These are phyloP conservation scores for Drosophila meridiana DNA, from an alignment of 2,888 invertebrate species.

Conservation along the genomic window DNA sequence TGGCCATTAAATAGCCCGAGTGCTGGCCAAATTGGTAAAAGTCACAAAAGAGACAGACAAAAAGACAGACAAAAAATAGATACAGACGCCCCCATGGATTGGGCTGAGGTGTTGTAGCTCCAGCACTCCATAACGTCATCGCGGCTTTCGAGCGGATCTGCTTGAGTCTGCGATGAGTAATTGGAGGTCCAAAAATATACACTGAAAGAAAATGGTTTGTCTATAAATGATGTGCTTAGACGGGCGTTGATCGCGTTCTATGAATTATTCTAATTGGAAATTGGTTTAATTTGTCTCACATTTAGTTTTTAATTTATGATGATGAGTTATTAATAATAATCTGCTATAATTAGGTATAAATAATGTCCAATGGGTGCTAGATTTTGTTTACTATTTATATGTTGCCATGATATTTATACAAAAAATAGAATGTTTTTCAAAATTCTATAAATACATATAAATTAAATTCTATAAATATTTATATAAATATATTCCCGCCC, in stretches of 20 bases:
- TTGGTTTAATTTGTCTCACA: background rate
- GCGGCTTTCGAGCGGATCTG: conserved; percentile 31
- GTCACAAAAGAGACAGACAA: background rate
- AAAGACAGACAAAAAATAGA: background rate
- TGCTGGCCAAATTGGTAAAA: conserved; percentile 37
- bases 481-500: background rate
- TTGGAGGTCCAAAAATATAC: conserved; percentile 16
- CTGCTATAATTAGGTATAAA: background rate
- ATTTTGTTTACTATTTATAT: background rate
- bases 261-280: conserved; percentile 1
- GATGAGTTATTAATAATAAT: background rate
- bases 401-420: background rate
- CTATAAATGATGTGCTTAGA: background rate
- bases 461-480: background rate
- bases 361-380: background rate
- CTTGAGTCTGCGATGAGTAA: conserved; percentile 45
- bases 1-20: conserved; percentile 52
- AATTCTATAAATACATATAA: background rate
- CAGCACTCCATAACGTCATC: conserved; percentile 63
- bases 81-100: conserved; percentile 55
- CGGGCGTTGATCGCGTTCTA: background rate
- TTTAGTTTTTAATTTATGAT: background rate
- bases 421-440: background rate
- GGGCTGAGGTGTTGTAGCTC: conserved; percentile 6
- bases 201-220: conserved; percentile 14